A percentile compares a stretch with the other conserved stretches of the same genome.
phyloP scores from a whole-genome alignment of 2,888 invertebrate species.

The Acanthosepion lycidas region DNA sequence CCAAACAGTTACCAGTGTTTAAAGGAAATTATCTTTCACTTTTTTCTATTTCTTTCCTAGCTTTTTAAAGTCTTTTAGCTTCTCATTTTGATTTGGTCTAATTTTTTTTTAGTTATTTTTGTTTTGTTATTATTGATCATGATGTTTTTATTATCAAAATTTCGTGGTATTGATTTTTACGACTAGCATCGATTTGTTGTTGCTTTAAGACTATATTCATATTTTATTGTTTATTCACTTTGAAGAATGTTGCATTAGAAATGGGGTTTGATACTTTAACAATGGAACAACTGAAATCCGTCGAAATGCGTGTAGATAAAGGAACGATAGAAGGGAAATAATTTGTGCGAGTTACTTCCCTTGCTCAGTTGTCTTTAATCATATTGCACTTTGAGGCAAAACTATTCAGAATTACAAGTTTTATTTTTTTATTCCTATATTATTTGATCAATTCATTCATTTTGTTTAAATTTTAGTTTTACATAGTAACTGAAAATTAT shows the following conservation, averaged over 20 bases:
- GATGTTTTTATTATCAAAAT: conserved; percentile 20
- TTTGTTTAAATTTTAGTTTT: not conserved
- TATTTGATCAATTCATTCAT: not conserved
- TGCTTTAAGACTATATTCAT: conserved; percentile 22
- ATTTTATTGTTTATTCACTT: conserved; percentile 7
- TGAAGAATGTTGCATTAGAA: not conserved
- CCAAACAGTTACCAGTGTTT: conserved; percentile 33
- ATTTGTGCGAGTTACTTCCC: conserved; percentile 46
- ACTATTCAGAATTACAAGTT: not conserved
- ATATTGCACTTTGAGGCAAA: not conserved
- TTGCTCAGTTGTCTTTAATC: not conserved
- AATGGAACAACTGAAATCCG: not conserved
- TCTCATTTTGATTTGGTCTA: not conserved
- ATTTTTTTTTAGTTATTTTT: not conserved
- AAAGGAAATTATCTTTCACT: not conserved
- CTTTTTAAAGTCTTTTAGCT: not conserved
- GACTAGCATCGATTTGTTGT: not conserved
- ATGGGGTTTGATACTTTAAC: not conserved
- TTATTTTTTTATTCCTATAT: not conserved
- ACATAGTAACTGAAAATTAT: not conserved
- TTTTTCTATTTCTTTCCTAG: not conserved
- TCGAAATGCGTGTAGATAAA: not conserved
- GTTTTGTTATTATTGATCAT: not conserved
- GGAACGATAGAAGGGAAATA: conserved; percentile 41
- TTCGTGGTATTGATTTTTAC: not conserved